Conservation (phyloP, 1,140 invertebrate species). For the Aphidius ervi region DNA sequence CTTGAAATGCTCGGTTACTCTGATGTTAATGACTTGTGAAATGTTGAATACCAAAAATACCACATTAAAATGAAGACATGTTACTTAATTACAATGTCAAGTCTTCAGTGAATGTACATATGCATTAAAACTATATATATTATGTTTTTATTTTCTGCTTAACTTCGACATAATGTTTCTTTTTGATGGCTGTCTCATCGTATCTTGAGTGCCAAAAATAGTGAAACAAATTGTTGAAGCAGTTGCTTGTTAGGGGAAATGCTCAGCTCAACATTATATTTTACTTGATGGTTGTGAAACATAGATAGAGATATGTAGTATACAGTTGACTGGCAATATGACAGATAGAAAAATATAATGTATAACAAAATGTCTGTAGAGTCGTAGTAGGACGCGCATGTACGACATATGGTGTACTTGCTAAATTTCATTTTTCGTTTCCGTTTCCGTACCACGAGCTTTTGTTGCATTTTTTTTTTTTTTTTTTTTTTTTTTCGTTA, state of each 20-base stretch:
- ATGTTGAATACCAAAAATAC: not conserved
- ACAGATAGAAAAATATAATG: slow-evolving; percentile 19
- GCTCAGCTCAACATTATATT: not conserved
- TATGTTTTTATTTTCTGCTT: not conserved
- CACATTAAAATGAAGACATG: slow-evolving; percentile 3
- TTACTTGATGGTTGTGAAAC: slow-evolving; percentile 4
- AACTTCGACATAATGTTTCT: slow-evolving; percentile 1
- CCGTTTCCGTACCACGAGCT: slow-evolving; percentile 29
- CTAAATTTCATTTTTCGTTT: slow-evolving; percentile 33
- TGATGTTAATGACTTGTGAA: slow-evolving; percentile 8
- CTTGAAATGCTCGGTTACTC: too few species aligned
- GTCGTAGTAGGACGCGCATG: slow-evolving; percentile 18
- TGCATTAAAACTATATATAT: slow-evolving; percentile 8
- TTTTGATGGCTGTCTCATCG: too few species aligned
- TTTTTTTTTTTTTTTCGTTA: not conserved
- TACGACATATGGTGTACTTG: slow-evolving; percentile 21
- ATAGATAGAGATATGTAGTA: not conserved
- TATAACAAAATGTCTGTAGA: slow-evolving; percentile 25
- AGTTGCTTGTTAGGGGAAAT: not conserved
- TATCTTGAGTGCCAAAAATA: not conserved
- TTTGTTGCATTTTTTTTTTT: slow-evolving; percentile 8
- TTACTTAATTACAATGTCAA: slow-evolving; percentile 11
- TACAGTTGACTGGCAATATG: slow-evolving; percentile 15
- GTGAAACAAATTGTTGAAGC: slow-evolving; percentile 7
- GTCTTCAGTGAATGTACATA: slow-evolving; percentile 5